Base-by-base conservation (phyloP, 2,888 invertebrate genomes). In the Sphaerophoria rueppellii region DNA sequence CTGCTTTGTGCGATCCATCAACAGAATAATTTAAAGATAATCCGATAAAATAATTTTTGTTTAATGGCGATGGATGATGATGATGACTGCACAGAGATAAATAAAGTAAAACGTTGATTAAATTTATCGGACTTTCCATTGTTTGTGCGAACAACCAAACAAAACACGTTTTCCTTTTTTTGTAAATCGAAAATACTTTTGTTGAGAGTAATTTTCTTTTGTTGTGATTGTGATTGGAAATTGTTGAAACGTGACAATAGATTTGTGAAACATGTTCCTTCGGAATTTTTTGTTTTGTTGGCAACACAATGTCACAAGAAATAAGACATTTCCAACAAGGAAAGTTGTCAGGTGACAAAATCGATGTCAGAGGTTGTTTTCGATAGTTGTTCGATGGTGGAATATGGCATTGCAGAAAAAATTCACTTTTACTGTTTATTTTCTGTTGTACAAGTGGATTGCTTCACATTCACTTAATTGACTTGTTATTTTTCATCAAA, bases 341-440 rank as follows among this genome's bases (percentile, higher is more conserved):
- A 83, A 83, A 83, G 82, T 75, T 79, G 79, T 32, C 43, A 50
- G 65, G 58, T 11, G 74, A 75, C 65, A 75, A 71, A 40, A 54
- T 67, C n/a, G 35, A 75, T 78, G 74, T 79, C 78, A 83, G 74
- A 75, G 79, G 78, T 74, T 78, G 74, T n/a, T 48, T n/a, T 48
- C 7, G 16, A 7, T 52, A 14, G 24, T 12, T 6, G 24, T 75
- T 32, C 50, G 32, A 46, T 75, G 65, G 74, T 24, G 12, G 37
- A 60, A 24, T 24, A 24, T 5, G 11, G 9, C 9, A 52, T 52
- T 52, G 16, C 24, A 24, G 24, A 24, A 24, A 37, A 34, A 46
- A 63, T 34, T 2, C 11, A 16, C 6, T 16, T 65, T 65, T 32
- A 54, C 54, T 7, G 35, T 4, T 37, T 48, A 46, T 63, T 63